phyloP scores from a whole-genome alignment of 2,113 vertebrate genomes.

The Lepisosteus osseus region DNA sequence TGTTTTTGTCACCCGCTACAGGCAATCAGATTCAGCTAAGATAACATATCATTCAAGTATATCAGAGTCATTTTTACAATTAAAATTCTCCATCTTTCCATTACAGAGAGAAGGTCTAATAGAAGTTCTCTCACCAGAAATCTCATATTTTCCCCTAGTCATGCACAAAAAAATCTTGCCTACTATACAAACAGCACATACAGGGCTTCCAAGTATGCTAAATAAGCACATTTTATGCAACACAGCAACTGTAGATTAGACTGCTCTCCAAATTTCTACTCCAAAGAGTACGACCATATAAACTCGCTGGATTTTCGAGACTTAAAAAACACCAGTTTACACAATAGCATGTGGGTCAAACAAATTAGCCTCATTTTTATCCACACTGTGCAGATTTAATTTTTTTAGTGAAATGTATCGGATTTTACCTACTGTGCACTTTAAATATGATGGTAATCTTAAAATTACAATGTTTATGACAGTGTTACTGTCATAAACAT shows the following conservation, averaged over 20 bases:
- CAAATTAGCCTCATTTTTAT: no score
- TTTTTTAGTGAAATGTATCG: no score
- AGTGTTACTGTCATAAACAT: no score
- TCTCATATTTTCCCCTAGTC: background rate
- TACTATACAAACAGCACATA: conserved; percentile 21
- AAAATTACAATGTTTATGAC: no score
- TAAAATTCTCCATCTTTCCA: background rate
- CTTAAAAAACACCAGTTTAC: background rate
- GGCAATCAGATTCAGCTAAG: background rate
- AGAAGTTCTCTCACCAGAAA: conserved; percentile 8
- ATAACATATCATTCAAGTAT: background rate
- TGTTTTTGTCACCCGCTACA: background rate
- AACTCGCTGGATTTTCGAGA: conserved; percentile 2
- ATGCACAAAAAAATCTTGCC: conserved; percentile 2
- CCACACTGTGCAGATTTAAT: no score
- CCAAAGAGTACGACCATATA: conserved; percentile 20
- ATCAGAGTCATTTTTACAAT: background rate
- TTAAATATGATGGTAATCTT: no score
- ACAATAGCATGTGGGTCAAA: no score
- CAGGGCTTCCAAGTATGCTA: conserved; percentile 24
- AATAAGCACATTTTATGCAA: conserved; percentile 28
- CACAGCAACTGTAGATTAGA: conserved; percentile 28
- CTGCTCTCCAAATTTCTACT: conserved; percentile 34
- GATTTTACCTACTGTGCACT: no score
- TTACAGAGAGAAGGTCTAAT: background rate